Evolutionary conservation across 2,113 vertebrate genomes (phyloP), one percentile per base, ranked within the genome.

Genomic region (Platysteira castanea): DNA sequence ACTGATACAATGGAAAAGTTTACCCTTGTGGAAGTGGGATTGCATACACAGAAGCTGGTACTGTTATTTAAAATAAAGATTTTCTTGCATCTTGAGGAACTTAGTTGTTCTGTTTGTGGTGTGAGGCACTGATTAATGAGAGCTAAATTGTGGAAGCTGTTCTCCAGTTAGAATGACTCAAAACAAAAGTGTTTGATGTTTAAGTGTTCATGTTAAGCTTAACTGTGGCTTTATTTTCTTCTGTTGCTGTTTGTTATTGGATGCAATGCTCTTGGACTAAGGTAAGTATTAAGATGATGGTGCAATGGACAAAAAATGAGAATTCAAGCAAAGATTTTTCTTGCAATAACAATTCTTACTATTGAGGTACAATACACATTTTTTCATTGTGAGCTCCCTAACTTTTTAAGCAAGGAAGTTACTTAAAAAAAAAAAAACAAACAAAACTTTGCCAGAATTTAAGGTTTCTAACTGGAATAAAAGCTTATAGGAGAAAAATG

Each of bases 151-250:
- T 84, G 39, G 47, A 73, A 77, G 33, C 31, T 83, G 31, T 4
- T 42, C 33, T 82, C 24, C 11, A 28, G 8, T 71, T 54, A 60
- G 42, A 82, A n/a, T 20, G 21, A n/a, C 52, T 54, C 42, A 15
- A 33, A 71, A 11, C 0, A 0, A 41, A 74, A 74, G 37, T 41
- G 9, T 70, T 92, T 0, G 0, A 23, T 41, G 24, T 74, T 75
- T 31, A 63, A 12, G 41, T 88, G 31, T 39, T 79, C 20, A 10
- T 33, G 13, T 64, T 59, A 77, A 64, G 39, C 71, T 86, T 92
- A 56, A 93, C 35, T 56, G 22, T 80, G 85, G 47, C n/a, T 84
- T 77, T 69, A 19, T 76, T 80, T 80, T 81, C 22, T 70, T 83
- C 35, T 95, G 15, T 61, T 68, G 20, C 37, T 86, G 53, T 86